A percentile compares a stretch with the other conserved stretches of the same genome.
phyloP scores from a whole-genome alignment of 2,113 vertebrate species.

The Patagioenas fasciata region DNA sequence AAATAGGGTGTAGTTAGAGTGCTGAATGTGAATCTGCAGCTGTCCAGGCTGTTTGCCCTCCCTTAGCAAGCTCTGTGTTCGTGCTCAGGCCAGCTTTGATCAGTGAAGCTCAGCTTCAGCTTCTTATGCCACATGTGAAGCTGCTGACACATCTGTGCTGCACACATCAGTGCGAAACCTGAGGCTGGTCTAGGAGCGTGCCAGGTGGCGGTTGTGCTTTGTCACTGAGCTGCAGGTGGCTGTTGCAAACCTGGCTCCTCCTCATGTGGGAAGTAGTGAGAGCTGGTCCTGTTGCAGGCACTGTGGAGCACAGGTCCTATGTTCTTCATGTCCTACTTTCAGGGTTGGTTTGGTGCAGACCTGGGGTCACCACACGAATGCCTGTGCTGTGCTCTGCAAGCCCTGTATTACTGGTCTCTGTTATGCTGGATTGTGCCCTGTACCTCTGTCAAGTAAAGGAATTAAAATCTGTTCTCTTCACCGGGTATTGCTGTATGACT shows the following conservation, averaged over 20 bases:
- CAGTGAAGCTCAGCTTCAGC: neutral
- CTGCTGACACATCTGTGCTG: neutral
- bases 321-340: neutral
- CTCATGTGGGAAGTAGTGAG: neutral
- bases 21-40: neutral
- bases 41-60: neutral
- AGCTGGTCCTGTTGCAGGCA: neutral
- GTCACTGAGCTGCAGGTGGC: neutral
- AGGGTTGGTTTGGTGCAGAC: neutral
- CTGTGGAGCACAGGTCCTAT: neutral
- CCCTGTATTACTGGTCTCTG: neutral
- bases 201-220: neutral
- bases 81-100: neutral
- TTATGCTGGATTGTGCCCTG: neutral
- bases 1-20: neutral
- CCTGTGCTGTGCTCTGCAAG: neutral
- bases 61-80: fast-evolving
- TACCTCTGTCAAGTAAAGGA: neutral
- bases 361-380: neutral
- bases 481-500: neutral
- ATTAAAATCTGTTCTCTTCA: neutral
- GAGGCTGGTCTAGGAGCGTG: neutral
- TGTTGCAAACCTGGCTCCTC: neutral
- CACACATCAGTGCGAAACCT: neutral
- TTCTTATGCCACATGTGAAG: neutral